Evolutionary conservation across 2,888 invertebrate species (phyloP).

Genomic region (Herminia tarsipennalis): DNA sequence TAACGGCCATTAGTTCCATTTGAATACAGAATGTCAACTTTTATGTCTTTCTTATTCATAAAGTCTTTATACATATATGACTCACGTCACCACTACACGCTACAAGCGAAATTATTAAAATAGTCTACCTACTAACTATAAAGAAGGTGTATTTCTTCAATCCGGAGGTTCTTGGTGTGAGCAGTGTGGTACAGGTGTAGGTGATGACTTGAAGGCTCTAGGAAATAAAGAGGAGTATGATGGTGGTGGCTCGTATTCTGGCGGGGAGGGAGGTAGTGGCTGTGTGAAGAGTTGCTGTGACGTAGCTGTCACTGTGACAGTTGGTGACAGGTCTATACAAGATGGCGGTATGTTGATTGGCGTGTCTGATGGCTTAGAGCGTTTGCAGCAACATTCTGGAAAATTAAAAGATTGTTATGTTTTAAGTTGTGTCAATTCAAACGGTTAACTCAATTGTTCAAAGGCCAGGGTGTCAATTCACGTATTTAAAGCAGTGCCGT

Average conservation of each 20-base stretch:
- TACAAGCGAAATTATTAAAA: slow-evolving; percentile 43
- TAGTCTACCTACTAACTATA: slow-evolving; percentile 51
- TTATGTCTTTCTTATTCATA: not conserved
- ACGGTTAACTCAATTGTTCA: not conserved
- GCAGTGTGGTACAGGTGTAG: slow-evolving; percentile 78
- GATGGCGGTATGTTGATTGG: slow-evolving; percentile 77
- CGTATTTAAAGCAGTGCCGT: too few relatives aligned
- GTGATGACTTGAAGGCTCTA: slow-evolving; percentile 75
- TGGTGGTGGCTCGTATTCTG: slow-evolving; percentile 88
- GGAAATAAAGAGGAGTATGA: slow-evolving; percentile 89
- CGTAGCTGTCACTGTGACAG: slow-evolving; percentile 72
- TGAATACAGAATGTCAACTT: slow-evolving; percentile 1
- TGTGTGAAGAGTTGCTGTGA: slow-evolving; percentile 72
- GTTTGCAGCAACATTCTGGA: slow-evolving; percentile 83
- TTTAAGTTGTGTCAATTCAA: not conserved
- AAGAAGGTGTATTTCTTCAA: slow-evolving; percentile 45
- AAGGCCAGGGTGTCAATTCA: not conserved
- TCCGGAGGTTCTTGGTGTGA: slow-evolving; percentile 78
- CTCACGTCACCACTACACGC: slow-evolving; percentile 18
- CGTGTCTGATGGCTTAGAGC: slow-evolving; percentile 77
- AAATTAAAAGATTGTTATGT: slow-evolving; percentile 12
- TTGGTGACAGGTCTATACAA: slow-evolving; percentile 77
- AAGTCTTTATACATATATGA: slow-evolving; percentile 2
- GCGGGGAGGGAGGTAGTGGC: slow-evolving; percentile 77
- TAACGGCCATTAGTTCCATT: not conserved